Evolutionary conservation across 2,888 invertebrate species (phyloP).

Genomic region (Acrobeloides nanus): DNA sequence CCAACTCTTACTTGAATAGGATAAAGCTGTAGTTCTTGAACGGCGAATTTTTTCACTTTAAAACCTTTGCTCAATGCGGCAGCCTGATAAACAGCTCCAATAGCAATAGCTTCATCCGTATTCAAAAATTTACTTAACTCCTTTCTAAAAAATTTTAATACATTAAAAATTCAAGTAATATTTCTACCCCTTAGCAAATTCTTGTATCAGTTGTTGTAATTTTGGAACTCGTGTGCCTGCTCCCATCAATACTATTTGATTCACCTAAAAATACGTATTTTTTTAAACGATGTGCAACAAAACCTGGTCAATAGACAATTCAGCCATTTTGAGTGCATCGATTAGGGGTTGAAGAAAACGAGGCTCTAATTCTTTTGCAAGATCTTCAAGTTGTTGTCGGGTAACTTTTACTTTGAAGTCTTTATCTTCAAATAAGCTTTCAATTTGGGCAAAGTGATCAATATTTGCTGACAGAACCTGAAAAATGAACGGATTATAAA

Average conservation of each 20-base stretch:
- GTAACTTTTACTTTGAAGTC: constrained; percentile 75
- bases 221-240: constrained; percentile 79
- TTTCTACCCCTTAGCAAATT: constrained; percentile 62
- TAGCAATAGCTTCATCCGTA: constrained; percentile 89
- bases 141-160: constrained; percentile 50
- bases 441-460: constrained; percentile 85
- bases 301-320: constrained; percentile 57
- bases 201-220: constrained; percentile 62
- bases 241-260: constrained; percentile 77
- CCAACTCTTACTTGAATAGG: constrained; percentile 68
- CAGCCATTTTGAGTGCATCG: constrained; percentile 72
- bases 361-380: constrained; percentile 74
- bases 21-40: constrained; percentile 83
- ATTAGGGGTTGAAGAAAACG: constrained; percentile 72
- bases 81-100: constrained; percentile 86
- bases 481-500: constrained; percentile 2
- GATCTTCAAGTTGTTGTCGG: constrained; percentile 74
- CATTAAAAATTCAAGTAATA: constrained; percentile 9
- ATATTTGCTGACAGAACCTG: constrained; percentile 82
- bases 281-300: background rate
- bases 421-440: constrained; percentile 84
- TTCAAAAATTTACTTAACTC: constrained; percentile 84
- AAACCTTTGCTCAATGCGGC: constrained; percentile 90
- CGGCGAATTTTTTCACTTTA: constrained; percentile 83
- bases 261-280: constrained; percentile 47